Base-by-base conservation (phyloP, 1,140 invertebrate genomes). In the Oryctes rhinoceros region DNA sequence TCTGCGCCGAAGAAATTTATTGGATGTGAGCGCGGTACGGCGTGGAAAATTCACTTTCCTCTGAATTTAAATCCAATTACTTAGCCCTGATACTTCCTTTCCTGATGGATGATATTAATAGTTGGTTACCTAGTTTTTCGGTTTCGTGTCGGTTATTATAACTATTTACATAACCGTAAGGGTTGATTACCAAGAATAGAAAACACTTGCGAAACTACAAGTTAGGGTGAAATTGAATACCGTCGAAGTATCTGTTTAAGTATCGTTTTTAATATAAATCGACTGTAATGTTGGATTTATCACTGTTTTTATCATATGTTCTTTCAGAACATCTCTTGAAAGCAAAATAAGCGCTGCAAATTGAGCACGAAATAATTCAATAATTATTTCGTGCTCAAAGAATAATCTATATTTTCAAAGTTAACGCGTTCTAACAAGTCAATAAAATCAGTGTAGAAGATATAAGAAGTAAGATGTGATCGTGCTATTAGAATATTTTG, bases 11-110 rank as follows among this genome's bases (percentile, higher is more conserved):
- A 30, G 18, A 35, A 5, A 71, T 37, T 24, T 71, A 71, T 35
- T 13, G 53, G 35, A 35, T 24, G 11, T 35, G 18, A 24, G 20
- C 30, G 35, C 18, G 35, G 24, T 24, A 71, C 65, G 65, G 24
- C 65, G 24, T 24, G 18, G 24, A 24, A 24, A 35, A 30, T 71
- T 71, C 65, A 37, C 18, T 71, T 71, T 71, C 35, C 65, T 24
- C 10, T 24, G 65, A 71, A 71, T 71, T 71, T 71, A 71, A 71
- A 71, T 35, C 65, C 65, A 24, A 71, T 71, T 71, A 71, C 24
- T 71, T 35, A 71, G n/a, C 15, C n/a, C 24, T 35, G n/a, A 24
- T 71, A 71, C 65, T 35, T 35, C 65, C 10, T 18, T 67, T 71
- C 11, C 20, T 71, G 65, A 15, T 71, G 53, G 53, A 18, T 59